Conservation (phyloP, 2,797 vertebrate species). For the Apogon hyalosoma region DNA sequence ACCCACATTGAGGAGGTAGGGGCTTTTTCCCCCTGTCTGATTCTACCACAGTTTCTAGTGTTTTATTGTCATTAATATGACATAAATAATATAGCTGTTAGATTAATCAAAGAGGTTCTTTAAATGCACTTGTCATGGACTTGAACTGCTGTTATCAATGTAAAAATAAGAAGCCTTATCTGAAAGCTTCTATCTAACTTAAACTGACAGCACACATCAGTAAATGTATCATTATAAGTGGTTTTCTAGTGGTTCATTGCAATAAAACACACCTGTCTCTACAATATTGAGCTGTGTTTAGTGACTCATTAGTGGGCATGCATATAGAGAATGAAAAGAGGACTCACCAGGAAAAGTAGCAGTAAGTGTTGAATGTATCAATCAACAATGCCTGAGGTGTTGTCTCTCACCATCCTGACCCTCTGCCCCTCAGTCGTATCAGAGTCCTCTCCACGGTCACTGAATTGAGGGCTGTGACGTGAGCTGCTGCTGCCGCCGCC, state of each 20-base stretch:
- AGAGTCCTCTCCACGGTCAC: not conserved
- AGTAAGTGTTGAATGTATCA: slow-evolving; percentile 7
- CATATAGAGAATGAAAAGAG: not conserved
- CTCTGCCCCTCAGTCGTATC: slow-evolving; percentile 5
- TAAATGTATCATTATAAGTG: not conserved
- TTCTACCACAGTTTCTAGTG: too few species aligned
- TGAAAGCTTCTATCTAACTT: not conserved
- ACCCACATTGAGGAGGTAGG: too few species aligned
- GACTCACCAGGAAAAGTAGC: slow-evolving; percentile 46
- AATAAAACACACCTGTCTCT: not conserved
- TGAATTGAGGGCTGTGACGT: not conserved
- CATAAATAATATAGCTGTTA: too few species aligned
- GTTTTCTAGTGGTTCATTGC: not conserved
- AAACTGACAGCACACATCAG: not conserved
- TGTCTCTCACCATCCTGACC: not conserved
- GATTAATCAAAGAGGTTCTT: too few species aligned
- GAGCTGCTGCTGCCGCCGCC: slow-evolving; percentile 6
- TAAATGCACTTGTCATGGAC: too few species aligned
- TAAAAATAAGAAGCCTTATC: too few species aligned
- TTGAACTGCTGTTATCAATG: too few species aligned
- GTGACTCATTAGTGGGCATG: not conserved
- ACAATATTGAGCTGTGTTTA: not conserved
- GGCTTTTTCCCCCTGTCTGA: too few species aligned
- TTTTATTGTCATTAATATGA: not conserved
- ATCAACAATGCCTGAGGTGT: not conserved